A percentile compares a stretch with the other conserved stretches of the same genome.
These are phyloP conservation scores for Spinus pinus DNA, from an alignment of 2,797 vertebrate species.

Conservation along the genomic window DNA sequence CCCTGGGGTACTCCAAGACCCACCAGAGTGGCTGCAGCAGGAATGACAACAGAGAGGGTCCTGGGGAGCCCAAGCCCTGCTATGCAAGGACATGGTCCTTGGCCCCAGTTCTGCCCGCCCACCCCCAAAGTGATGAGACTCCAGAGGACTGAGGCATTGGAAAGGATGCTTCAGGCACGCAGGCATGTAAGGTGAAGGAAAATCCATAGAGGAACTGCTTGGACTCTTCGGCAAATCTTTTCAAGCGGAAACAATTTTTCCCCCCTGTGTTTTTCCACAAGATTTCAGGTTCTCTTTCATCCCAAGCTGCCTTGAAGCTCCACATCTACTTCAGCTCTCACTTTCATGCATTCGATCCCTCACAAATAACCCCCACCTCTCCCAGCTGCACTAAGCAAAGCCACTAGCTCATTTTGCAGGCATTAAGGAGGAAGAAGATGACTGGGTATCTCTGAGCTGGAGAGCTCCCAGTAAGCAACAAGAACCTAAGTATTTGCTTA, in stretches of 20 bases:
- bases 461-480: not conserved
- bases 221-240: not conserved
- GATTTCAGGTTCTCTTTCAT: conserved; percentile 7
- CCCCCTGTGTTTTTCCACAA: not conserved
- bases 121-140: not conserved
- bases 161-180: not conserved
- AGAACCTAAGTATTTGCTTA: not conserved
- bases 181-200: rapidly evolving
- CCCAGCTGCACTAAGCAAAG: not conserved
- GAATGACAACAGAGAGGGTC: rapidly evolving
- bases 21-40: rapidly evolving
- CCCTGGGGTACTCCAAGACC: not conserved
- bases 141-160: not conserved
- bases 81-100: not conserved
- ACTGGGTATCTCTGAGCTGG: not conserved
- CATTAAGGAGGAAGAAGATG: not conserved
- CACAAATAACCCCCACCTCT: not conserved
- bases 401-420: not conserved
- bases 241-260: rapidly evolving
- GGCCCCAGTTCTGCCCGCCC: not conserved
- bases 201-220: not conserved
- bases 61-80: not conserved
- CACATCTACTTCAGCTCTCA: not conserved
- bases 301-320: not conserved
- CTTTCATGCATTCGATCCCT: not conserved